Base-by-base conservation (phyloP, 2,113 vertebrate species). In the Conger conger region DNA sequence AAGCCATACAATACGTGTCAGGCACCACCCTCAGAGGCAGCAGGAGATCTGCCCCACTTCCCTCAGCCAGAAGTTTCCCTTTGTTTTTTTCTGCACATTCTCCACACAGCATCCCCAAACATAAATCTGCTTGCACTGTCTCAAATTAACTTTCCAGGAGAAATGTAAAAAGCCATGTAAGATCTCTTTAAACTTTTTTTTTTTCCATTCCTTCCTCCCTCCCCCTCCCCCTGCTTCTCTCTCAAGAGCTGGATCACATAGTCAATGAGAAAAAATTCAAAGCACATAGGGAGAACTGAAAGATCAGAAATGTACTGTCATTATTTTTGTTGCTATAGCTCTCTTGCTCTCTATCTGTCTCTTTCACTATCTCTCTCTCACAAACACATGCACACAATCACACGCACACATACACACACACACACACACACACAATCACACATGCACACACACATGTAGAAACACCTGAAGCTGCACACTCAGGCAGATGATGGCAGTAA, bases 61-160 rank as follows among this genome's bases (percentile, higher is more conserved):
- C 60, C 60, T 30, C 68, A 13, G n/a, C 13, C 27, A 27, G 9
- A 11, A 73, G 30, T 73, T n/a, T 73, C 15, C 68, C 68, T 33
- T 73, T 5, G 2, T 20, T 63, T 73, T n/a, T 73, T 73, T 17
- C 68, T 42, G 42, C 42, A 50, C 79, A 80, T 33, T 45, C 20
- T 16, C 79, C 79, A 50, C 79, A 80, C 27, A 80, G 86, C 87
- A 83, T 83, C 54, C 85, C 40, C 23, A 42, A 35, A 80, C 57
- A 20, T 82, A 50, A 36, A 82, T 79, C 68, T 81, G n/a, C 5
- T 73, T 73, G 30, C 4, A 6, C 80, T 40, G 80, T 53, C 85
- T 85, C 87, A 86, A 91, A 89, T 91, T 83, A 57, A 83, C 90
- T 92, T 93, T 91, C 89, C 90, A 88, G 80, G 54, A 81, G 27